phyloP scores from a whole-genome alignment of 2,797 vertebrate species.

The Decapterus maruadsi region DNA sequence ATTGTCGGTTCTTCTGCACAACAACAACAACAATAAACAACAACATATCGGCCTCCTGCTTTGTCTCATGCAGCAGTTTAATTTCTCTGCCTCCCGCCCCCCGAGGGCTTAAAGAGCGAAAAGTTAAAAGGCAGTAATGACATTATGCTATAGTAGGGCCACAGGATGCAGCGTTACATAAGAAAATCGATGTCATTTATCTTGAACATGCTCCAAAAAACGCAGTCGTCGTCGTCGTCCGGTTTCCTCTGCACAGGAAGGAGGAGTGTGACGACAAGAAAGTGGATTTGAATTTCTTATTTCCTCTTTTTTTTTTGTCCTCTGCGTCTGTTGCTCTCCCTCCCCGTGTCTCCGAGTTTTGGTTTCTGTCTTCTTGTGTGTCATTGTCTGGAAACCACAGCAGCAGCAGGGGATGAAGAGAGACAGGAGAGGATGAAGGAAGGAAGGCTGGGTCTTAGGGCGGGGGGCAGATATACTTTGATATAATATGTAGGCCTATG shows the following conservation, averaged over 20 bases:
- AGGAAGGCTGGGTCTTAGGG: no score
- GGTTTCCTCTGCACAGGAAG: constrained; percentile 84
- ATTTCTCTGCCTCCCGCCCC: constrained; percentile 41
- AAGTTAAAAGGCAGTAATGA: constrained; percentile 84
- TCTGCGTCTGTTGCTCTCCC: constrained; percentile 23
- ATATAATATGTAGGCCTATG: no score
- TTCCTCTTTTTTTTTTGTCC: constrained; percentile 71
- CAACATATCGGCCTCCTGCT: constrained; percentile 73
- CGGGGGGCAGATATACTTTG: no score
- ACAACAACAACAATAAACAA: constrained; percentile 55
- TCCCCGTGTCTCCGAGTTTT: constrained; percentile 21
- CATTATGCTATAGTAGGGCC: constrained; percentile 81
- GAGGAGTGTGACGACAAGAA: constrained; percentile 77
- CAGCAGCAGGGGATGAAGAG: constrained; percentile 29
- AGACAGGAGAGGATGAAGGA: constrained; percentile 18
- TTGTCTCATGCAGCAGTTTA: constrained; percentile 75
- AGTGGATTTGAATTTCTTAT: constrained; percentile 82
- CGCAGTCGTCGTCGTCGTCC: constrained; percentile 64
- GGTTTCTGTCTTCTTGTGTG: constrained; percentile 51
- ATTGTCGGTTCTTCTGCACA: constrained; percentile 72
- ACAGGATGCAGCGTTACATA: constrained; percentile 80
- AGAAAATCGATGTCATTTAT: constrained; percentile 84
- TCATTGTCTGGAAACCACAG: constrained; percentile 40
- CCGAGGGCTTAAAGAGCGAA: constrained; percentile 71
- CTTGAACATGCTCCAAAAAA: constrained; percentile 80